Conservation (phyloP, 1,140 invertebrate species). For the Drosophila grimshawi region DNA sequence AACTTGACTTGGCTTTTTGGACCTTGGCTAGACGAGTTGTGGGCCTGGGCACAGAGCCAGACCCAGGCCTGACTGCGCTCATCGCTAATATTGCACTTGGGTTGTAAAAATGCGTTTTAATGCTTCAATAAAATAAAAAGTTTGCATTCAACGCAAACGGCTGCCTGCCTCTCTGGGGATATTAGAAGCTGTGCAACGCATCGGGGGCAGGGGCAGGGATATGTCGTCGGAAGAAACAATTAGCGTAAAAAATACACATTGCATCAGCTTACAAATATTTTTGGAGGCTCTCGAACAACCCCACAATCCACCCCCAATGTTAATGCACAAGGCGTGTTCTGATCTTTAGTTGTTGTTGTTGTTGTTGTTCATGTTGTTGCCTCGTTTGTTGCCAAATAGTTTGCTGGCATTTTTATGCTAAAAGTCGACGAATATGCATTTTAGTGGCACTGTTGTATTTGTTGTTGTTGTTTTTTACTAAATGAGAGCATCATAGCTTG, state of each 20-base stretch:
- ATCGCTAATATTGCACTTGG: constrained; percentile 77
- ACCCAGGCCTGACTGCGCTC: constrained; percentile 17
- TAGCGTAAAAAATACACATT: constrained; percentile 72
- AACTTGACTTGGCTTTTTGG: constrained; percentile 54
- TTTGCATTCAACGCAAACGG: constrained; percentile 69
- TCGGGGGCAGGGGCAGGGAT: neutral
- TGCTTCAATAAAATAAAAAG: constrained; percentile 84
- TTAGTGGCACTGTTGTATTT: constrained; percentile 49
- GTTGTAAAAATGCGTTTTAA: constrained; percentile 84
- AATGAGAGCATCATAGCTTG: neutral
- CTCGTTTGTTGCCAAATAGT: constrained; percentile 43
- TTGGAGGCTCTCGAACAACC: neutral
- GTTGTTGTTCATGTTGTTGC: constrained; percentile 13
- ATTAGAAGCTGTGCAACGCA: constrained; percentile 2
- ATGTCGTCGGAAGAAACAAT: constrained; percentile 66
- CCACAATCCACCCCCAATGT: neutral
- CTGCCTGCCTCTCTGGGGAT: neutral
- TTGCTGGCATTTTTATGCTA: constrained; percentile 55
- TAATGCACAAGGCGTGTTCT: constrained; percentile 50
- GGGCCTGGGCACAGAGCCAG: neutral
- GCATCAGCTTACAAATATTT: constrained; percentile 55
- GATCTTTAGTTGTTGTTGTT: neutral
- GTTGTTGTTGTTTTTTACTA: constrained; percentile 32
- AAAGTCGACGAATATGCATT: constrained; percentile 48
- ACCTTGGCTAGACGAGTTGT: constrained; percentile 45